Conservation (phyloP, 2,888 invertebrate genomes). For the Hirtodrosophila alboralis region DNA sequence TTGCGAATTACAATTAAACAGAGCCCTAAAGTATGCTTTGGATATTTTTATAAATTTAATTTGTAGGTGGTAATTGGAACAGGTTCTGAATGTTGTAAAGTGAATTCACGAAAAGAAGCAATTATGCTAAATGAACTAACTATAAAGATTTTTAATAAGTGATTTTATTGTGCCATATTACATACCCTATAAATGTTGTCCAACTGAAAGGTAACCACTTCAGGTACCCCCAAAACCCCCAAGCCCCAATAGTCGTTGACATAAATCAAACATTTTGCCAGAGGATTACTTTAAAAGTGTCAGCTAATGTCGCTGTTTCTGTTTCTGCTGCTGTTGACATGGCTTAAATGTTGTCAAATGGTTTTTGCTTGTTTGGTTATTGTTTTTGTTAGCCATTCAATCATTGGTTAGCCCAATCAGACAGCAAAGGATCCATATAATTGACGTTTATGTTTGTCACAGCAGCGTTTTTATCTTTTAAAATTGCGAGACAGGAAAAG, state of each 20-base stretch:
- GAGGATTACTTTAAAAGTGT: slow-evolving; percentile 64
- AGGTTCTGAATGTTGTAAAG: no score
- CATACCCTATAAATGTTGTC: not conserved
- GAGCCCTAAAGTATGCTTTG: no score
- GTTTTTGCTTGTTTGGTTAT: slow-evolving; percentile 45
- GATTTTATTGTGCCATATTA: no score
- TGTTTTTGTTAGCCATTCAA: slow-evolving; percentile 46
- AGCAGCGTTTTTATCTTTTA: slow-evolving; percentile 51
- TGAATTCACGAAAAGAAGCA: no score
- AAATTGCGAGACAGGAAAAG: slow-evolving; percentile 40
- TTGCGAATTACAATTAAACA: no score
- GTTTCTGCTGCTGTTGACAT: slow-evolving; percentile 49
- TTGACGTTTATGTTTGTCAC: slow-evolving; percentile 58
- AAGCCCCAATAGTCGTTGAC: slow-evolving; percentile 40
- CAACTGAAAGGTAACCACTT: slow-evolving; percentile 1
- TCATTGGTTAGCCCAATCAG: slow-evolving; percentile 35
- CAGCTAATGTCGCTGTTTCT: slow-evolving; percentile 37
- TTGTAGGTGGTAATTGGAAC: no score
- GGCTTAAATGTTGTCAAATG: slow-evolving; percentile 40
- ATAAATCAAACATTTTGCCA: slow-evolving; percentile 68
- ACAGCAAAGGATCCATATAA: slow-evolving; percentile 43
- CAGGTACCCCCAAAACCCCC: not conserved
- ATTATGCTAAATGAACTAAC: no score
- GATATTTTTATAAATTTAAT: no score
- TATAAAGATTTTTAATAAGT: no score